Evolutionary conservation across 2,113 vertebrate species (phyloP).

Genomic region (Sphaerodactylus townsendi): DNA sequence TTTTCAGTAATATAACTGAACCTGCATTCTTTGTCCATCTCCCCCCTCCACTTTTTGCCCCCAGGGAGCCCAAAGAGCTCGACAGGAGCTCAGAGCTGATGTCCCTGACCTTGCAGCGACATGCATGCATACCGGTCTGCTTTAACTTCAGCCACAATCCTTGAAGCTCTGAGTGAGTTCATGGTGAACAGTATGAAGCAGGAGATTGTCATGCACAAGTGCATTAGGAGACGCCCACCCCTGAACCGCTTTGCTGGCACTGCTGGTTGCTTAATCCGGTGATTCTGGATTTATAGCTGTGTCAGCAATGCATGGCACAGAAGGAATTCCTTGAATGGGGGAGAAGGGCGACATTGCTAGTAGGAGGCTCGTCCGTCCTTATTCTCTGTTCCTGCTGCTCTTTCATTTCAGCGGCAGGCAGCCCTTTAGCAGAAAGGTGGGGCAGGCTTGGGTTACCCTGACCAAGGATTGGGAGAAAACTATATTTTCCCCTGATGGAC

Average conservation of each 20-base stretch:
- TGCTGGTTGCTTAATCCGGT: background rate
- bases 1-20: background rate
- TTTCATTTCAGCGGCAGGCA: background rate
- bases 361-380: background rate
- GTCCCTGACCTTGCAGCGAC: background rate
- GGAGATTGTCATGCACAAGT: background rate
- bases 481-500: too few species aligned
- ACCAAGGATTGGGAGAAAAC: too few species aligned
- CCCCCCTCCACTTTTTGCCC: background rate
- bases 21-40: background rate
- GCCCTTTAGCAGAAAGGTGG: background rate
- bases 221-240: background rate
- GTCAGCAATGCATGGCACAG: background rate
- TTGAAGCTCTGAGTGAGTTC: background rate
- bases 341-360: background rate
- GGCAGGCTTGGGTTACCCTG: too few species aligned
- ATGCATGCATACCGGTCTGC: background rate
- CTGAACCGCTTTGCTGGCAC: background rate
- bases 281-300: background rate
- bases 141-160: background rate
- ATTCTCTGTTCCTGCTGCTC: background rate
- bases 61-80: background rate
- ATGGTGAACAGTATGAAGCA: too few species aligned
- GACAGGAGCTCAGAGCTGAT: background rate
- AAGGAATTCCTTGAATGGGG: background rate